phyloP scores from a whole-genome alignment of 2,888 invertebrate species.

The Agrilus mali region DNA sequence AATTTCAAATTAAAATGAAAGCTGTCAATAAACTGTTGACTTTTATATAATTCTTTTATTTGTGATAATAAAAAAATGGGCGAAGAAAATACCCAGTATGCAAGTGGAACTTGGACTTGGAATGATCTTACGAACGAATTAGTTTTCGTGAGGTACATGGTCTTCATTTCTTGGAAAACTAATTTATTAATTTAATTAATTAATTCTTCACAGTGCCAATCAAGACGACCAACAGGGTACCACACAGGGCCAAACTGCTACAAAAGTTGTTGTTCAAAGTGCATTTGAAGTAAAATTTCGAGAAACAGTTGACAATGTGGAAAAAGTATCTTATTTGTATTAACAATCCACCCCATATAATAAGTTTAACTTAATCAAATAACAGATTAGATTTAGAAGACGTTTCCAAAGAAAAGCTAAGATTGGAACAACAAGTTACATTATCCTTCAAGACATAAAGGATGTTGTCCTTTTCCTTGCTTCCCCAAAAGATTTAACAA shows the following conservation, averaged over 20 bases:
- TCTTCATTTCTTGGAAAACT: too few species aligned
- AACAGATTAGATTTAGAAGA: conserved; percentile 44
- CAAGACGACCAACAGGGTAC: conserved; percentile 29
- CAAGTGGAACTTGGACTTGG: conserved; percentile 41
- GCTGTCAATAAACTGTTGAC: too few species aligned
- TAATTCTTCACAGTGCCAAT: conserved; percentile 13
- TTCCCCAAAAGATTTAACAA: conserved; percentile 39
- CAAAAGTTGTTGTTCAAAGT: conserved; percentile 12
- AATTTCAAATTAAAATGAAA: not conserved
- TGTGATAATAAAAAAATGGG: too few species aligned
- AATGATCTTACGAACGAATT: conserved; percentile 26
- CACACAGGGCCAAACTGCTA: conserved; percentile 4
- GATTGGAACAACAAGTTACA: conserved; percentile 40
- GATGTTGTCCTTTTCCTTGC: conserved; percentile 46
- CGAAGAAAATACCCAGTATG: conserved; percentile 6
- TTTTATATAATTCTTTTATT: too few species aligned
- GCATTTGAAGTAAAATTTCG: conserved; percentile 38
- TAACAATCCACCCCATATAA: not conserved
- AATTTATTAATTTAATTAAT: too few species aligned
- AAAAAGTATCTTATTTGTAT: conserved; percentile 31
- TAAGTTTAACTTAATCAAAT: conserved; percentile 7
- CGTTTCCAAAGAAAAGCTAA: conserved; percentile 44
- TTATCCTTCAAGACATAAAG: conserved; percentile 48
- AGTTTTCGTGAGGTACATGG: conserved; percentile 20
- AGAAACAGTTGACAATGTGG: conserved; percentile 41